Conservation (phyloP, 2,888 invertebrate species). For the Agonopterix heracliana region DNA sequence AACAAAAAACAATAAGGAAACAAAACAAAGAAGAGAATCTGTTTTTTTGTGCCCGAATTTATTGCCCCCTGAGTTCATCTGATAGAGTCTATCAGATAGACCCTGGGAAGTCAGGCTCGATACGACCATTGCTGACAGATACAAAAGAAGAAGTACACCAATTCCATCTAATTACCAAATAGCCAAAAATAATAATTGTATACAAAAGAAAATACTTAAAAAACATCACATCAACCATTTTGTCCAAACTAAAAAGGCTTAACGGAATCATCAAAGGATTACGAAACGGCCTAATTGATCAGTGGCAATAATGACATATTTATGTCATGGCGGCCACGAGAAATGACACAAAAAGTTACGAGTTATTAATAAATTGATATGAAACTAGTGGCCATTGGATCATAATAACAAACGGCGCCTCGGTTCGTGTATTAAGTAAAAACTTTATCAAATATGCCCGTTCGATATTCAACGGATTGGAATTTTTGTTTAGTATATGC, state of each 20-base stretch:
- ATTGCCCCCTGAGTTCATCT: too few relatives aligned
- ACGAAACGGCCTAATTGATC: constrained; percentile 46
- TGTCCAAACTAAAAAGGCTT: neutral
- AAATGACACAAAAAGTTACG: constrained; percentile 28
- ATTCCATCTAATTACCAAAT: too few relatives aligned
- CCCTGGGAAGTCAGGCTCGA: too few relatives aligned
- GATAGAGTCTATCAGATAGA: too few relatives aligned
- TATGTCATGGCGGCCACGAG: constrained; percentile 33
- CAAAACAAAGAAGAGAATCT: too few relatives aligned
- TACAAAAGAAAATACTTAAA: too few relatives aligned
- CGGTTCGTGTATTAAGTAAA: constrained; percentile 46
- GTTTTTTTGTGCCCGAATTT: too few relatives aligned
- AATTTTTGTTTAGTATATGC: constrained; percentile 37
- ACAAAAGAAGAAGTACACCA: too few relatives aligned
- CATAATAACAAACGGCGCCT: constrained; percentile 61
- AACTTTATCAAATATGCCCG: constrained; percentile 49
- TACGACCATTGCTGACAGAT: too few relatives aligned
- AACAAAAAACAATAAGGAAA: too few relatives aligned
- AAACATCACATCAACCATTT: too few relatives aligned
- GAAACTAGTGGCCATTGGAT: constrained; percentile 45
- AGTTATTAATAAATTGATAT: constrained; percentile 60
- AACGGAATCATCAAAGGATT: neutral
- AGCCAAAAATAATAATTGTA: too few relatives aligned
- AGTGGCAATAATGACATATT: constrained; percentile 69
- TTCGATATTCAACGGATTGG: constrained; percentile 32